Conservation (phyloP, 2,888 invertebrate genomes). For the Willowsia nigromaculata region DNA sequence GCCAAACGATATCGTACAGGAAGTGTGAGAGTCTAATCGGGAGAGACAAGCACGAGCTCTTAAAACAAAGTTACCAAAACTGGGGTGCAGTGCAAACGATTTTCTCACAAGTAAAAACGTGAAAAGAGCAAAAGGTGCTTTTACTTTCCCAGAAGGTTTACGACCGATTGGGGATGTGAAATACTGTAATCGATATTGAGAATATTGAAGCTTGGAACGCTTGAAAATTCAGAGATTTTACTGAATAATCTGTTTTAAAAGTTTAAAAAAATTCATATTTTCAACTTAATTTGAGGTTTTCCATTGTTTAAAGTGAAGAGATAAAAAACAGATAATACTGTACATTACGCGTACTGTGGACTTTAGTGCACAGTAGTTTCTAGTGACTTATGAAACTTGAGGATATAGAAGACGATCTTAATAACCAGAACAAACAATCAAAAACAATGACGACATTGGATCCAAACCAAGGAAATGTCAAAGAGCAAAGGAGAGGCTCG, state of each 20-base stretch:
- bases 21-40: background rate
- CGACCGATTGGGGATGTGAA: no score
- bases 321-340: no score
- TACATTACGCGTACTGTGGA: background rate
- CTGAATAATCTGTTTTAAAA: no score
- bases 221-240: no score
- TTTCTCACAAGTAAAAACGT: background rate
- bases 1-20: background rate
- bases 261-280: no score
- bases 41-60: background rate
- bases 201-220: no score
- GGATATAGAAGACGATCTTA: constrained; percentile 69
- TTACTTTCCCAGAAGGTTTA: no score
- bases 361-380: background rate
- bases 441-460: constrained; percentile 47
- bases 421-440: constrained; percentile 36
- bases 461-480: constrained; percentile 49
- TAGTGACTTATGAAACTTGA: constrained; percentile 59
- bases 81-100: background rate
- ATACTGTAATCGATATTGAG: no score
- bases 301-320: background rate
- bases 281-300: no score
- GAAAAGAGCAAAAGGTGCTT: background rate
- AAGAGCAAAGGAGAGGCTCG: constrained; percentile 74
- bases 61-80: background rate